Conservation (phyloP, 2,888 invertebrate species). For the Adelognathus sp. region DNA sequence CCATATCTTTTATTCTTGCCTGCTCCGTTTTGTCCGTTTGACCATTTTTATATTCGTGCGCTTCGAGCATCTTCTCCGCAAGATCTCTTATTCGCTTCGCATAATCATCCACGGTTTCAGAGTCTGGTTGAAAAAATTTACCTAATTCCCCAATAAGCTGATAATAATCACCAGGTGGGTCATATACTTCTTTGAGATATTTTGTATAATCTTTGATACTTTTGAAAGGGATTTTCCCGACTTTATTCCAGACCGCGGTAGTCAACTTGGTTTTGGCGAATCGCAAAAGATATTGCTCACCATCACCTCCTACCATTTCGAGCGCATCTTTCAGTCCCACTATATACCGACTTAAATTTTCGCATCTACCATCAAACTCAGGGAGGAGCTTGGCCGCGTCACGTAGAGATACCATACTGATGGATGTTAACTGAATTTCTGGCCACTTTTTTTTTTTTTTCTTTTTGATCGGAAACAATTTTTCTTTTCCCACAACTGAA, state of each 20-base stretch:
- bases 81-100: background rate
- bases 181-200: conserved; percentile 7
- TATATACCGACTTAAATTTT: background rate
- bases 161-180: conserved; percentile 1
- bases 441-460: no score
- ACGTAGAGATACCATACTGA: no score
- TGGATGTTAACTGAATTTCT: no score
- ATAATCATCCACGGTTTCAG: background rate
- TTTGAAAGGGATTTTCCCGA: background rate
- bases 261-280: background rate
- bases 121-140: background rate
- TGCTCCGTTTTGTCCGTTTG: no score
- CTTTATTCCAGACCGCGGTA: background rate
- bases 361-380: background rate
- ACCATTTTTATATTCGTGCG: no score
- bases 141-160: conserved; percentile 12
- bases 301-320: background rate
- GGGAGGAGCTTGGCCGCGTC: conserved; percentile 7
- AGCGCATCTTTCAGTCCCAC: background rate
- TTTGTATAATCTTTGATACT: background rate
- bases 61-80: background rate
- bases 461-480: no score
- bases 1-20: no score
- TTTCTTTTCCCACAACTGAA: no score
- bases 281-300: background rate